Evolutionary conservation across 1,140 invertebrate genomes (phyloP), one percentile per base, ranked within the genome.

Genomic region (Papilio helenus): DNA sequence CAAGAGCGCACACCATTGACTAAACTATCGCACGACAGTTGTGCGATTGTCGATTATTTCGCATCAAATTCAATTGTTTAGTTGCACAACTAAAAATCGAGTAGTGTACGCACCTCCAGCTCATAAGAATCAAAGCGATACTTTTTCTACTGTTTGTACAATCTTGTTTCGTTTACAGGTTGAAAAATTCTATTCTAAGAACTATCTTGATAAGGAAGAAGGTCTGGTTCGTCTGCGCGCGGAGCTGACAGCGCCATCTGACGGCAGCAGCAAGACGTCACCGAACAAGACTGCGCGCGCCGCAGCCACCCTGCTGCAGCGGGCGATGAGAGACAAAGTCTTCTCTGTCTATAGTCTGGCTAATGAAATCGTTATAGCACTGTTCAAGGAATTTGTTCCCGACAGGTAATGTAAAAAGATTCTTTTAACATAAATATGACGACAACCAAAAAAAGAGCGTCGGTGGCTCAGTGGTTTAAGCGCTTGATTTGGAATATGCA

Each of bases 171-270:
- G 18, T 55, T 65, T 14, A 29, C 84, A 98, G 97, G 97, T 99
- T 4, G 98, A 99, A 89, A 98, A 98, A 92, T 98, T 98, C 91
- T 99, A 98, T 90, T 98, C 98, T 1, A 98, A 99, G 89, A 98
- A 98, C 85, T 99, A 97, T 94, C 96, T 98, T 18, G 98, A 98
- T 89, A 98, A 98, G 87, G 98, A 99, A 89, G 98, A 99, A 86
- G 98, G 98, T 0, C 87, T 99, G 20, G 95, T 97, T 81, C 95
- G 96, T 18, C 93, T 99, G 7, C 96, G 97, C 61, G 96, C 97
- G 76, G 97, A 97, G 82, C 92, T 98, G 2, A 95, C 96, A 39
- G 95, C 95, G 18, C 91, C 93, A 8, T 88, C 90, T 18, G 92
- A 92, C 61, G 92, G 91, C 10, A 92, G 90, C 68, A 87, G 87